Evolutionary conservation across 2,888 invertebrate species (phyloP), one percentile per base, ranked within the genome.

Genomic region (Limnephilus marmoratus): DNA sequence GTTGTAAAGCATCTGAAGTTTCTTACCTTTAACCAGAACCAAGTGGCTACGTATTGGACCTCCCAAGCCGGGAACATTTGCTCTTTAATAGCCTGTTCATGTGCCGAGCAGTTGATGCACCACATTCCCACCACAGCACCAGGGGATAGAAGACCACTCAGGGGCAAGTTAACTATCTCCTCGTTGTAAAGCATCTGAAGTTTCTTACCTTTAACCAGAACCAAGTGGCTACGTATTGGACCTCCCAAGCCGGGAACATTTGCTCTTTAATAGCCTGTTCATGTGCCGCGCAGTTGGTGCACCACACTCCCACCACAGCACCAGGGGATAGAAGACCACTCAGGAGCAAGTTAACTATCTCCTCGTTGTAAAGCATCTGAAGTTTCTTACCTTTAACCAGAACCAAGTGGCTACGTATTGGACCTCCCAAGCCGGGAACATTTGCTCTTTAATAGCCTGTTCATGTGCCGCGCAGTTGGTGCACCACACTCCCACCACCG

Each of bases 401-500:
- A 97, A 98, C 97, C 99, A 98, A 93, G 97, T 97, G 1, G 98
- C 97, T 12, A 97, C 94, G 94, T 97, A 97, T 86, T 96, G 95
- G 0, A 99, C 96, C 18, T 97, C 97, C 99, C 99, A 99, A 80
- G 95, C 95, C 0, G 98, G 97, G 94, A 99, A 97, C 94, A 99
- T 97, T n/a, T 97, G 95, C 9, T 97, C 96, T 94, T 97, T 96
- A 41, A 99, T 96, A 92, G 97, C 97, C 15, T 96, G 95, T 91
- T 98, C 96, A 94, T 98, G 98, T 94, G 96, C 97, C 3, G 95
- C 95, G 31, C 98, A 97, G 95, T 99, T 99, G 24, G 99, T 99
- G 94, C 99, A 98, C 99, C 99, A 99, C 81, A 99, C 96, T 24
- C 97, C 98, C 18, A 99, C 96, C 3, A 99, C 94, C 81, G 98